A percentile compares a stretch with the other conserved stretches of the same genome.
These are phyloP conservation scores for Steatocranus sp. DNA, from an alignment of 2,797 vertebrate genomes.

Conservation along the genomic window DNA sequence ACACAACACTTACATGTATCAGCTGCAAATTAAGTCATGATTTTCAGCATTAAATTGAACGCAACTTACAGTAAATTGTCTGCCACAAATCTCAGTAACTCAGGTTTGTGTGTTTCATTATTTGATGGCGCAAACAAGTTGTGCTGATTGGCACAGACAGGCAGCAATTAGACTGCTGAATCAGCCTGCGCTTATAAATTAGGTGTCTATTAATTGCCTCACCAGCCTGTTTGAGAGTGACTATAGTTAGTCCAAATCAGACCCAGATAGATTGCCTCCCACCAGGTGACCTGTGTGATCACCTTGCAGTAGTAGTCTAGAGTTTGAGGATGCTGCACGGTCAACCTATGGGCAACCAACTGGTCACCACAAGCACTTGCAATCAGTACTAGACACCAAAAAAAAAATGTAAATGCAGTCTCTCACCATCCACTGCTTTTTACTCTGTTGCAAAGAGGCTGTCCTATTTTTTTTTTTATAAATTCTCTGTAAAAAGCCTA, in stretches of 20 bases:
- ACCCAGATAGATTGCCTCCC: not conserved
- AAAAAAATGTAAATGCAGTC: not conserved
- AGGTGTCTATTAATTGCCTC: not conserved
- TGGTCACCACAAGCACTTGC: not conserved
- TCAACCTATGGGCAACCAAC: not conserved
- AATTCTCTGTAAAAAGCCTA: not conserved
- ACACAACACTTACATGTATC: not conserved
- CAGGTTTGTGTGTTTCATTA: not conserved
- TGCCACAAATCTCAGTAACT: not conserved
- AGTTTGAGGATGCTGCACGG: not conserved
- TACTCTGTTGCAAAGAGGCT: conserved; percentile 7
- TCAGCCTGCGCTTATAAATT: not conserved
- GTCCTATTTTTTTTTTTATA: conserved; percentile 7
- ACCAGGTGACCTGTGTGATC: not conserved
- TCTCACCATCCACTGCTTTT: not conserved
- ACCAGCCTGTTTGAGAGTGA: not conserved
- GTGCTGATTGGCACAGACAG: not conserved
- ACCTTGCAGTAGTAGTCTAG: not conserved
- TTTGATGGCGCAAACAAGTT: not conserved
- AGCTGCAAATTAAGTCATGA: not conserved
- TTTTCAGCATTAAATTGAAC: not conserved
- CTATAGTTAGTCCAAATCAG: not conserved
- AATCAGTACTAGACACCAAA: not conserved
- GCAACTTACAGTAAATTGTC: not conserved
- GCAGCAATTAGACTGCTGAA: not conserved